phyloP scores from a whole-genome alignment of 2,113 vertebrate species.

The Notechis scutatus region DNA sequence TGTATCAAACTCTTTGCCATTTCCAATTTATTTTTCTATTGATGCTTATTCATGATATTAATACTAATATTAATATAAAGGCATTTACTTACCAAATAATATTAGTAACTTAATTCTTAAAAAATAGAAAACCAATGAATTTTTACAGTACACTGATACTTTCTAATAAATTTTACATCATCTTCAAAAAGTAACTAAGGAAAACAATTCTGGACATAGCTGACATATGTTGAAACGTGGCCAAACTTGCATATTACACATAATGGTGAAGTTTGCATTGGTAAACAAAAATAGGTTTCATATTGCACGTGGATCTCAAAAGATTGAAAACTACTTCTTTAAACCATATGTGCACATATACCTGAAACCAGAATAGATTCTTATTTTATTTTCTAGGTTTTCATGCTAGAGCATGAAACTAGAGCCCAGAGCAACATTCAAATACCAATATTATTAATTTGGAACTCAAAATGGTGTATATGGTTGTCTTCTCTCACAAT shows the following conservation, averaged over 20 bases:
- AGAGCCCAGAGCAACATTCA: not conserved
- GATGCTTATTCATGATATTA: too few species aligned
- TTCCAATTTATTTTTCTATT: not conserved
- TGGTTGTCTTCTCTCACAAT: not conserved
- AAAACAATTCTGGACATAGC: not conserved
- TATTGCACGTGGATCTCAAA: not conserved
- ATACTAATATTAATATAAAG: not conserved
- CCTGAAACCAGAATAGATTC: not conserved
- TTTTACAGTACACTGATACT: not conserved
- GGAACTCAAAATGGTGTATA: not conserved
- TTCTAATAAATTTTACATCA: not conserved
- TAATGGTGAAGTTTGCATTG: not conserved
- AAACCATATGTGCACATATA: not conserved
- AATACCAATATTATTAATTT: not conserved
- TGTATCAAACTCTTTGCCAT: slow-evolving; percentile 13
- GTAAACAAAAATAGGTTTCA: not conserved
- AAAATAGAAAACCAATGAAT: not conserved
- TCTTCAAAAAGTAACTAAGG: not conserved
- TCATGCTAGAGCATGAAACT: not conserved
- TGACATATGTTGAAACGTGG: not conserved
- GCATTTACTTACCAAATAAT: not conserved
- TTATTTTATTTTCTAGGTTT: not conserved
- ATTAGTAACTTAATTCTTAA: not conserved
- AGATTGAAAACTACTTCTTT: not conserved
- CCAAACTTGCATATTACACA: not conserved